A percentile compares a stretch with the other conserved stretches of the same genome.
Conservation (phyloP, 2,797 vertebrate genomes). For the Acridotheres tristis region DNA sequence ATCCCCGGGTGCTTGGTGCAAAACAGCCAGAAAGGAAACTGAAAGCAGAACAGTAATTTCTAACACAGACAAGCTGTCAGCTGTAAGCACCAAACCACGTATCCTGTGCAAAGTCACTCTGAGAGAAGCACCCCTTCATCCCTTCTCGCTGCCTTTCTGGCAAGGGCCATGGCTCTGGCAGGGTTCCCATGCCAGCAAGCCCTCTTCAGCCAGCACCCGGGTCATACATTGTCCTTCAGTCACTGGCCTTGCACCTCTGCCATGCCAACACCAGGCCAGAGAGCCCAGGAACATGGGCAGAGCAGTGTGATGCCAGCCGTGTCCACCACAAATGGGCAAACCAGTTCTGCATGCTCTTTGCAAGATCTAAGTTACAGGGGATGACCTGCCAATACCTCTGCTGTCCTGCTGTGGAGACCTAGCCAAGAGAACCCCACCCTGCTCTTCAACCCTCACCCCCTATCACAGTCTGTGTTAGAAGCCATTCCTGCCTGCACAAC, state of each 20-base stretch:
- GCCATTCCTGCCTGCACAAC: neutral
- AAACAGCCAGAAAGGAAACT: neutral
- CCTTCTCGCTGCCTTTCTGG: accelerated
- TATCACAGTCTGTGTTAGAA: neutral
- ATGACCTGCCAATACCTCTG: neutral
- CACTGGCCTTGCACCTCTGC: accelerated
- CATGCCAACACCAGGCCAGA: neutral
- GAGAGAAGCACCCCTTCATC: neutral
- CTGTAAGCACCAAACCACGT: neutral
- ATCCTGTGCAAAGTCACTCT: neutral
- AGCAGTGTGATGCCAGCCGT: accelerated
- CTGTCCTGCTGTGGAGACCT: neutral
- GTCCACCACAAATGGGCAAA: accelerated
- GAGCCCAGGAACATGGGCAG: neutral
- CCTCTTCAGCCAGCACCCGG: neutral
- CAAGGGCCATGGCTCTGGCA: accelerated
- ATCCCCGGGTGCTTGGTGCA: accelerated
- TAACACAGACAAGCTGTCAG: neutral
- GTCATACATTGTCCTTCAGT: neutral
- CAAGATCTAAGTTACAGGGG: neutral
- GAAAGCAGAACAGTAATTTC: neutral
- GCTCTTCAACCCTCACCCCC: neutral
- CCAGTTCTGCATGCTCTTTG: accelerated
- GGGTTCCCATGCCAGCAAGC: accelerated
- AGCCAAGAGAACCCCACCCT: neutral